phyloP scores from a whole-genome alignment of 2,113 vertebrate species.

The Polypterus senegalus region DNA sequence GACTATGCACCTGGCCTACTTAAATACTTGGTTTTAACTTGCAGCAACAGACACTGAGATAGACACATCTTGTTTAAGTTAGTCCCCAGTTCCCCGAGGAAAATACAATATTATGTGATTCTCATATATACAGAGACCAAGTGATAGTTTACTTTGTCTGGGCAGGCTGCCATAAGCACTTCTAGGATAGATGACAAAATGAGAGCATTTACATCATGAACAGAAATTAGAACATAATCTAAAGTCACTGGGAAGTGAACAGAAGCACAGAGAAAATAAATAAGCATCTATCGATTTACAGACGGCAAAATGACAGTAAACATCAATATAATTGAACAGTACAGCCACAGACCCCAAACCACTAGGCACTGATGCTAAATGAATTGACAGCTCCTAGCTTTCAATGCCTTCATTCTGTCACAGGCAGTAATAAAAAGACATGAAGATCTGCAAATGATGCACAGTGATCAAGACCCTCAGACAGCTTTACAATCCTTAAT shows the following conservation, averaged over 20 bases:
- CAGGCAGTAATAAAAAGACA: not conserved
- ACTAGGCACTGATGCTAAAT: not conserved
- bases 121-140: not conserved
- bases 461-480: not conserved
- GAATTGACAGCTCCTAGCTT: not conserved
- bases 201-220: not conserved
- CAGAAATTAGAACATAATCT: not conserved
- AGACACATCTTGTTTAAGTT: not conserved
- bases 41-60: not conserved
- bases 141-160: not conserved
- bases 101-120: not conserved
- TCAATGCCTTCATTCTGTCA: not conserved
- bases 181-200: no score
- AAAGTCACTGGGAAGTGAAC: not conserved
- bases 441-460: not conserved
- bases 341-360: not conserved
- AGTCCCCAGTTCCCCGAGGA: not conserved
- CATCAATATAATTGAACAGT: slow-evolving; percentile 2
- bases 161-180: not conserved
- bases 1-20: not conserved
- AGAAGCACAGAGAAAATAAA: not conserved
- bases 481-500: not conserved
- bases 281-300: not conserved
- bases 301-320: not conserved
- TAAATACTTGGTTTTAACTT: not conserved